Base-by-base conservation (phyloP, 1,140 invertebrate genomes). In the Diorhabda elongata region DNA sequence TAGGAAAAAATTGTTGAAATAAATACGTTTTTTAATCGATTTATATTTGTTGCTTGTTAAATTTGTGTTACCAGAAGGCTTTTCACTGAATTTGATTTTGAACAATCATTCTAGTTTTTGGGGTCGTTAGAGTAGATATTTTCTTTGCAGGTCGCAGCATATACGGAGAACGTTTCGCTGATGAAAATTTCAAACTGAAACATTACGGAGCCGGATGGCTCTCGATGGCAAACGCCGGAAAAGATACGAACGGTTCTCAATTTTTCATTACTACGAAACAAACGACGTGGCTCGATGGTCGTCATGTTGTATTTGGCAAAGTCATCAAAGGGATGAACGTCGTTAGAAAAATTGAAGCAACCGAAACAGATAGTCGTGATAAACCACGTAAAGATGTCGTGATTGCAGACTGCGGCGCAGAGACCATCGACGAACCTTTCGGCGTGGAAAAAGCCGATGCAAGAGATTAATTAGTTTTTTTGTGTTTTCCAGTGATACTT, bases 281-380 rank as follows among this genome's bases (percentile, higher is more conserved):
- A 77, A 99, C 97, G 8, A 84, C 92, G 42, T 99, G 98, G 98
- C 85, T 99, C 45, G 95, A 99, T 85, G 94, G 94, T 11, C 88
- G 92, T 81, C 98, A 99, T 80, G 96, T 98, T 73, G 97, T 99
- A 11, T 99, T 99, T 82, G 98, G 97, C 68, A 98, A 98, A 86
- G 81, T 98, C 61, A 73, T 96, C 42, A 89, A 90, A 75, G 95
- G 95, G 83, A 96, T 97, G 92, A 92, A 92, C 83, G 82, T 96
- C 65, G 89, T 98, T 6, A 88, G 90, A 62, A 92, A 93, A 81
- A 94, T 98, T 77, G 95, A 98, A 82, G 84, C 83, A 45, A 84
- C 82, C 3, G 83, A 83, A 56, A 96, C 94, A 7, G 90, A 93
- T 79, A 81, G 83, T 42, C 84, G 88, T 73, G 95, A 97, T 80